A percentile compares a stretch with the other conserved stretches of the same genome.
Conservation (phyloP, 2,797 vertebrate genomes). For the Buphagus erythrorhynchus region DNA sequence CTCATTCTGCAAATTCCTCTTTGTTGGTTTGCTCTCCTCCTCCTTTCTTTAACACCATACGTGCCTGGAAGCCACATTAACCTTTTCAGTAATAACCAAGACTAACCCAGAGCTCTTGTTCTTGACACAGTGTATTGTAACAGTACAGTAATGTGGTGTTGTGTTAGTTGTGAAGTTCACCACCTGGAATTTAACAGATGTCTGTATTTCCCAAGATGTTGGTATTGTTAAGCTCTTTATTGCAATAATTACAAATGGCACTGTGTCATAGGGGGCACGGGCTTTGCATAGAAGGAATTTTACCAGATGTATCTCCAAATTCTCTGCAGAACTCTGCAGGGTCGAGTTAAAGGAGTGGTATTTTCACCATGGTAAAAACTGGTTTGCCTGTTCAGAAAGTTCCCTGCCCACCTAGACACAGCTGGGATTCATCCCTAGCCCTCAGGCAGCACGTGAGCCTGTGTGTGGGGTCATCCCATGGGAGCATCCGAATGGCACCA, state of each 20-base stretch:
- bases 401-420: constrained; percentile 65
- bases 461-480: background rate
- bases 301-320: accelerated
- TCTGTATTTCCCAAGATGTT: constrained; percentile 79
- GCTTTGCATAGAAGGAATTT: background rate
- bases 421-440: background rate
- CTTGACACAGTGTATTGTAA: constrained; percentile 73
- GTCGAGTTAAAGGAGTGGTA: background rate
- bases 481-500: background rate
- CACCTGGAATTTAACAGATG: constrained; percentile 71
- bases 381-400: background rate
- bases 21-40: constrained; percentile 59
- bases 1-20: constrained; percentile 53
- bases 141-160: constrained; percentile 73
- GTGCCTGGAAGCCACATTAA: constrained; percentile 60
- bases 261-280: constrained; percentile 58
- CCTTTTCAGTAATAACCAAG: constrained; percentile 43
- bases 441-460: constrained; percentile 39
- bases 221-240: constrained; percentile 69
- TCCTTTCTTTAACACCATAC: constrained; percentile 17
- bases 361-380: background rate
- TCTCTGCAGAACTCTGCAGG: background rate
- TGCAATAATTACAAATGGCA: background rate
- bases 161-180: constrained; percentile 74
- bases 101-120: constrained; percentile 72